Evolutionary conservation across 2,797 vertebrate species (phyloP).

Genomic region (Poeciliopsis turneri): DNA sequence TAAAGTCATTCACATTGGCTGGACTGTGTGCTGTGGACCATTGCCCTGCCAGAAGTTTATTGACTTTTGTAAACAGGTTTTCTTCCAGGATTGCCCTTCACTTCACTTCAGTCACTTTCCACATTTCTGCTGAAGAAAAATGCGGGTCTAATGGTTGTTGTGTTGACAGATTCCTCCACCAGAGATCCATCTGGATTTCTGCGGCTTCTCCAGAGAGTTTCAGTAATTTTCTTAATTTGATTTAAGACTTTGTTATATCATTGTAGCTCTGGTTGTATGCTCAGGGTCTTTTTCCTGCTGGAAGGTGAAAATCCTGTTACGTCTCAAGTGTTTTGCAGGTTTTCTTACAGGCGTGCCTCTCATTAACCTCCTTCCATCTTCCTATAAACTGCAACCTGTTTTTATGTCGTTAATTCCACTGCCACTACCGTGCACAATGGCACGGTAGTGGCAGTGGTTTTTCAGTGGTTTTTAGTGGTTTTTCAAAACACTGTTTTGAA

Average conservation of each 20-base stretch:
- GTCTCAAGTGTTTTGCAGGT: not conserved
- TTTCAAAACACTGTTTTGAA: too few species aligned
- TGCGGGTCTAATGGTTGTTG: not conserved
- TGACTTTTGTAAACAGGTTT: not conserved
- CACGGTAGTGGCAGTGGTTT: too few species aligned
- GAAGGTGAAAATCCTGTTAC: not conserved
- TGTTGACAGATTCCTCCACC: not conserved
- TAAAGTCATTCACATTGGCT: not conserved
- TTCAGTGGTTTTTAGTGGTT: too few species aligned
- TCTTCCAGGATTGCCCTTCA: not conserved
- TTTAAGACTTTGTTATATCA: not conserved
- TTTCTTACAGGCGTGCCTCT: not conserved
- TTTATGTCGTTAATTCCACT: not conserved
- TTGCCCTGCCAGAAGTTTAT: not conserved
- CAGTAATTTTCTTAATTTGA: not conserved
- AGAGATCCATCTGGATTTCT: not conserved
- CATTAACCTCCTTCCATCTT: not conserved
- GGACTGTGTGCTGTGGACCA: not conserved
- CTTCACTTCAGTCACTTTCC: not conserved
- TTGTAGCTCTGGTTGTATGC: not conserved
- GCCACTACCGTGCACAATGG: not conserved
- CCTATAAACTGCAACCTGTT: not conserved
- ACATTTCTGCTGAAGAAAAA: not conserved
- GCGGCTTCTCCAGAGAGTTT: not conserved
- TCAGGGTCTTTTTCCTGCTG: not conserved